phyloP scores from a whole-genome alignment of 35 echinoderm and acorn worm genomes.

The Anneissia japonica region DNA sequence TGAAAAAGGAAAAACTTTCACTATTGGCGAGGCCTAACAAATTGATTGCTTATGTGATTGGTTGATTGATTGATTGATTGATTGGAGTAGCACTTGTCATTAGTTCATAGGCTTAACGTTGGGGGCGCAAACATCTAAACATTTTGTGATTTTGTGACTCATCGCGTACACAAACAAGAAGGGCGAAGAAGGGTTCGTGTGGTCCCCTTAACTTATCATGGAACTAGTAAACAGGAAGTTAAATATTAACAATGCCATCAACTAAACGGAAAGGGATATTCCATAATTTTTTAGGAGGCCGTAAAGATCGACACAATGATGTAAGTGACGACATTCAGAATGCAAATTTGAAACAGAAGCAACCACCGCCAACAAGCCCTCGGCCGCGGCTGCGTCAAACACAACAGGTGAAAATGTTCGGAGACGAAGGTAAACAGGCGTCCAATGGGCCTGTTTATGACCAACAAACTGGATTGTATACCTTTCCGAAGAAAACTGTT shows the following conservation, averaged over 20 bases:
- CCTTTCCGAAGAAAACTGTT: neutral
- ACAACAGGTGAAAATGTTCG: neutral
- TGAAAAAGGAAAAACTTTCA: no score
- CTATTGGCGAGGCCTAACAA: no score
- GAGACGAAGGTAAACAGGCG: neutral
- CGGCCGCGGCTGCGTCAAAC: neutral
- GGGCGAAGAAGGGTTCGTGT: neutral
- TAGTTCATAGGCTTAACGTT: no score
- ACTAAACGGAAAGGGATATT: neutral
- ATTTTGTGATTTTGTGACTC: no score
- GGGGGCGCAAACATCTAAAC: no score
- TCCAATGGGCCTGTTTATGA: neutral
- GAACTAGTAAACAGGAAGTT: neutral
- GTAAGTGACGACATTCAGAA: neutral
- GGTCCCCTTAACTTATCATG: neutral
- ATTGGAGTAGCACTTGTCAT: no score
- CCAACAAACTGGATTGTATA: neutral
- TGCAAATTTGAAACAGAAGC: neutral
- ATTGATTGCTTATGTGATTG: no score
- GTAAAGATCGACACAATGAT: neutral
- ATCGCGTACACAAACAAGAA: no score
- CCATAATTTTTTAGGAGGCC: neutral
- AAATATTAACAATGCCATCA: neutral
- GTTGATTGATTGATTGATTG: no score
- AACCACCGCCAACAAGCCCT: neutral